These are phyloP conservation scores for Heterodera carotae DNA, from an alignment of 1,140 invertebrate genomes.

Conservation along the genomic window DNA sequence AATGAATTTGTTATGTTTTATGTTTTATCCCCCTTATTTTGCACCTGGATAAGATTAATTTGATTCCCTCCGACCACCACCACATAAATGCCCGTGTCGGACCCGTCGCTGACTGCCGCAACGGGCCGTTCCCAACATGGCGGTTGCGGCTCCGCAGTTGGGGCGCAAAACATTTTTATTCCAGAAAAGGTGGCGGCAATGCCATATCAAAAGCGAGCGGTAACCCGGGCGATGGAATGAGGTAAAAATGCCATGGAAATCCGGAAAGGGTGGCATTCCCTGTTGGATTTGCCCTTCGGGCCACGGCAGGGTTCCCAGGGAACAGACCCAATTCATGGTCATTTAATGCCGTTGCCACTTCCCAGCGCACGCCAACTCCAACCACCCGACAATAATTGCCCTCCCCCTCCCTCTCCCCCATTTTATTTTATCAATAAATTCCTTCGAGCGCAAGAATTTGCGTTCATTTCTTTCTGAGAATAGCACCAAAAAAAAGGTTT, in stretches of 20 bases:
- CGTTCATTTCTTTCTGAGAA: not conserved
- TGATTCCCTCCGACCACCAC: slow-evolving; percentile 12
- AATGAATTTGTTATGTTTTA: too few relatives aligned
- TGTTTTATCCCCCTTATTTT: not conserved
- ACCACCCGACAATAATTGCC: not conserved
- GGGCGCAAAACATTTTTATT: not conserved
- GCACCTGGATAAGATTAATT: not conserved
- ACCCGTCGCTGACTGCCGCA: not conserved
- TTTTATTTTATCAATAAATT: not conserved
- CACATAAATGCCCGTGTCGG: slow-evolving; percentile 9
- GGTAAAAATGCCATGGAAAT: slow-evolving; percentile 11
- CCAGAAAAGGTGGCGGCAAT: not conserved
- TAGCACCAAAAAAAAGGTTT: not conserved
- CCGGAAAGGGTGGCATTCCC: not conserved
- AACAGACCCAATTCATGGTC: not conserved
- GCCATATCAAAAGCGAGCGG: too few relatives aligned
- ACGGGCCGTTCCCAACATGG: not conserved
- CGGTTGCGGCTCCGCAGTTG: not conserved
- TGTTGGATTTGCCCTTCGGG: slow-evolving; percentile 1
- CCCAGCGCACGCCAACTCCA: not conserved
- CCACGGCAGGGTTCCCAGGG: slow-evolving; percentile 2
- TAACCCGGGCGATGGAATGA: not conserved
- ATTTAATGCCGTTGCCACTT: slow-evolving; percentile 6
- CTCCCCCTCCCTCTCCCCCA: too few relatives aligned
- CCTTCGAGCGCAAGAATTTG: not conserved